Evolutionary conservation across 2,797 vertebrate genomes (phyloP), one percentile per base, ranked within the genome.

Genomic region (Premnoplex brunnescens): DNA sequence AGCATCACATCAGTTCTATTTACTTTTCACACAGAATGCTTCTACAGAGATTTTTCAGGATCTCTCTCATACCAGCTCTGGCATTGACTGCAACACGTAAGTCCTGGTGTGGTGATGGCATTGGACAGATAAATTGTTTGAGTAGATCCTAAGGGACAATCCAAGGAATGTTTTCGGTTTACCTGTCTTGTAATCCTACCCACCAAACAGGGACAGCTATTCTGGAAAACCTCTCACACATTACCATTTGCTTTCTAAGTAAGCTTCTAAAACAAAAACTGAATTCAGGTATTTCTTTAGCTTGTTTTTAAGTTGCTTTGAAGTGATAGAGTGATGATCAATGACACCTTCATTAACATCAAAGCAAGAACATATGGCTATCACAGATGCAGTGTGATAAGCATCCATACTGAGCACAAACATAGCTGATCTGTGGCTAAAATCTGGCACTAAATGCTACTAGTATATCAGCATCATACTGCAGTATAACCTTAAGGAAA

Each of bases 21-120:
- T 94, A 67, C 18, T 88, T 81, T 62, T 91, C 32, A 41, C 52
- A 83, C 55, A 82, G 49, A 82, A 63, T 56, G 59, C 39, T 71
- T 85, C 74, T 59, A 76, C 41, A 79, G 77, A 69, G 75, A 74
- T 82, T 96, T 95, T 87, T 92, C 67, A 82, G 56, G 46, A 64
- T 76, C 18, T 69, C 60, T 46, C 36, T 90, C 44, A 69, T 27
- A 89, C 17, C 55, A 85, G 41, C 27, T 74, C 56, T 67, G 52
- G 28, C n/a, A 63, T 12, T 0, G 2, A 56, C 20, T 52, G 41
- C 55, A 76, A 36, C 0, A 0, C 26, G 59, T 13, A 79, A 87
- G 32, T 77, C 37, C 75, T 72, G 64, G 48, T 0, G 0, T 15
- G 59, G 39, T 67, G 74, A 66, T n/a, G 59, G 21, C 3, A 1